Base-by-base conservation (phyloP, 2,113 vertebrate species). In the Colaptes auratus region DNA sequence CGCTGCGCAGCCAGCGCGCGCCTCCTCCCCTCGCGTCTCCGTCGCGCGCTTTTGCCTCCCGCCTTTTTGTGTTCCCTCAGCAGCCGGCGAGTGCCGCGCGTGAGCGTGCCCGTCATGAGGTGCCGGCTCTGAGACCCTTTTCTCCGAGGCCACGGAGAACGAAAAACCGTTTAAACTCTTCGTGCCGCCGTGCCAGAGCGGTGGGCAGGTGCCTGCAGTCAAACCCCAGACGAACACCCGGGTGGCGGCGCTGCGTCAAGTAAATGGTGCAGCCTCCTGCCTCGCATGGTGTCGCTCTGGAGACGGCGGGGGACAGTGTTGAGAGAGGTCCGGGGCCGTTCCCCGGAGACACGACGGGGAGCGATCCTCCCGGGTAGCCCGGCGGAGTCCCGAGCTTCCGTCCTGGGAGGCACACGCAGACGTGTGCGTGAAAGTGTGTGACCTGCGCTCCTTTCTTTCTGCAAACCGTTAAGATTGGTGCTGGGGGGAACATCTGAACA, bases 181-280 rank as follows among this genome's bases (percentile, higher is more conserved):
- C 35, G 66, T 97, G 53, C 95, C 97, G 23, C 96, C 96, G 48
- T 96, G 93, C 6, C 75, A 96, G 31, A 94, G 73, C 63, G 58
- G 86, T 4, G 90, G 96, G 3, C 97, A 96, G n/a, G 80, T 95
- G 46, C 93, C 96, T 69, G 96, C 94, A 3, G 95, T 95, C 7
- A 97, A 96, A 64, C 95, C 96, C 4, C 97, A 96, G 73, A 23
- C 94, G 28, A 95, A 73, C 30, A 15, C 63, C 42, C 66, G 36
- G 70, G 81, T 80, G 6, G 7, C 56, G 4, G 88, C 67, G 17
- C 80, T 44, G 44, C 39, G 90, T 16, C 93, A 82, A 95, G 95
- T 87, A 92, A 70, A 16, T 1, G 31, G 30, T 4, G 59, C 28
- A 3, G 53, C 48, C 25, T n/a, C 15, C n/a, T 19, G 16, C 36